Evolutionary conservation across 2,888 invertebrate genomes (phyloP).

Genomic region (Lycophotia porphyrea): DNA sequence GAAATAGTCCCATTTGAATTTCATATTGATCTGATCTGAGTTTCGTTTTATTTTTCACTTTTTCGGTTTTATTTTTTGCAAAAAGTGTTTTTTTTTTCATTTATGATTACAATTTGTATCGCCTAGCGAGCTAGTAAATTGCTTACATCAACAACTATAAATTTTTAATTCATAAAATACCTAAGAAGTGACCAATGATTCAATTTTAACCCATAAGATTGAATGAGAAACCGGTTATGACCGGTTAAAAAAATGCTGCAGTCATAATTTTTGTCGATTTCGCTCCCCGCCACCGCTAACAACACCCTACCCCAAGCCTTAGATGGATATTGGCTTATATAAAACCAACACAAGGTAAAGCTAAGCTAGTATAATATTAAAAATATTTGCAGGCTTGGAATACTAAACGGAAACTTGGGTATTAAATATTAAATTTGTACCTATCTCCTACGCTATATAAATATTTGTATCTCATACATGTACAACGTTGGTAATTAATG

Average conservation of each 20-base stretch:
- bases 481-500: constrained; percentile 18
- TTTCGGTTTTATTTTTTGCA: too few species aligned
- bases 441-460: background rate
- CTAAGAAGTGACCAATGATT: too few species aligned
- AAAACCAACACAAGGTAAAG: constrained; percentile 44
- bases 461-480: constrained; percentile 32
- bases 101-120: background rate
- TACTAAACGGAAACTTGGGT: constrained; percentile 32
- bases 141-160: background rate
- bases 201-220: too few species aligned
- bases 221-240: too few species aligned
- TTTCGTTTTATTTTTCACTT: too few species aligned
- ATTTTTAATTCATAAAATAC: background rate
- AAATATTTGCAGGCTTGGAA: constrained; percentile 29
- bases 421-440: constrained; percentile 47
- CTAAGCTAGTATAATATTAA: constrained; percentile 38
- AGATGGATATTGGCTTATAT: constrained; percentile 50
- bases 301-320: background rate
- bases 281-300: constrained; percentile 3
- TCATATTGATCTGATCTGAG: too few species aligned
- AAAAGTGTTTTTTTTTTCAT: too few species aligned
- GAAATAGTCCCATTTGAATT: too few species aligned
- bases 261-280: background rate
- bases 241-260: background rate
- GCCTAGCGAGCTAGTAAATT: background rate